Conservation (phyloP, 2,797 vertebrate species). For the Sebastolobus alascanus region DNA sequence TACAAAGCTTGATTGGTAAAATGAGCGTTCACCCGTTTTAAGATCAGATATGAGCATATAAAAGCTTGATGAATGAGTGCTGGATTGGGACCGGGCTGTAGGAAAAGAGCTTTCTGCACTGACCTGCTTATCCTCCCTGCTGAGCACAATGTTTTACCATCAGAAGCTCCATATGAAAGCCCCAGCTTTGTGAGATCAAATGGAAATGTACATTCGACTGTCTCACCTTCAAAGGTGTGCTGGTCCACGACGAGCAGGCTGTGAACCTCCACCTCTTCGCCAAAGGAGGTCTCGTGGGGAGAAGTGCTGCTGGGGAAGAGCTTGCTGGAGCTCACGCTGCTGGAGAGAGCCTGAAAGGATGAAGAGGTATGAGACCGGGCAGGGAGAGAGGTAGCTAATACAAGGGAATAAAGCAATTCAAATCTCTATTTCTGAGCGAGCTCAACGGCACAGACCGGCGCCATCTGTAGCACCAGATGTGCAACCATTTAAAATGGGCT, state of each 20-base stretch:
- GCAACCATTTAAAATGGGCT: constrained; percentile 56
- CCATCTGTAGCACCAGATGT: constrained; percentile 69
- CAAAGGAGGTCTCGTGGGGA: constrained; percentile 96
- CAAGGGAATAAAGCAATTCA: constrained; percentile 18
- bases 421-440: constrained; percentile 34
- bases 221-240: constrained; percentile 98
- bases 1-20: not conserved
- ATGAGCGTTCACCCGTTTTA: not conserved
- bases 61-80: not conserved
- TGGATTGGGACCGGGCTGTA: not conserved
- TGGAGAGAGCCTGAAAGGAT: constrained; percentile 91
- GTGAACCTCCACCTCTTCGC: constrained; percentile 98
- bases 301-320: constrained; percentile 98
- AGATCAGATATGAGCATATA: not conserved
- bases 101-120: not conserved
- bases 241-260: constrained; percentile 98
- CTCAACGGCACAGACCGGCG: constrained; percentile 15
- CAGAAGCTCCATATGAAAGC: constrained; percentile 21
- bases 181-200: constrained; percentile 44
- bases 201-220: constrained; percentile 26
- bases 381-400: constrained; percentile 20
- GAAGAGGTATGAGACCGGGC: constrained; percentile 40
- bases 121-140: constrained; percentile 15
- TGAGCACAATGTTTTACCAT: constrained; percentile 24
- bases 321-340: constrained; percentile 98